Percentiles rank a stretch among this genome's conserved stretches.
These are phyloP conservation scores for Tetramorium alpestre DNA, from an alignment of 1,140 invertebrate species.

Conservation along the genomic window DNA sequence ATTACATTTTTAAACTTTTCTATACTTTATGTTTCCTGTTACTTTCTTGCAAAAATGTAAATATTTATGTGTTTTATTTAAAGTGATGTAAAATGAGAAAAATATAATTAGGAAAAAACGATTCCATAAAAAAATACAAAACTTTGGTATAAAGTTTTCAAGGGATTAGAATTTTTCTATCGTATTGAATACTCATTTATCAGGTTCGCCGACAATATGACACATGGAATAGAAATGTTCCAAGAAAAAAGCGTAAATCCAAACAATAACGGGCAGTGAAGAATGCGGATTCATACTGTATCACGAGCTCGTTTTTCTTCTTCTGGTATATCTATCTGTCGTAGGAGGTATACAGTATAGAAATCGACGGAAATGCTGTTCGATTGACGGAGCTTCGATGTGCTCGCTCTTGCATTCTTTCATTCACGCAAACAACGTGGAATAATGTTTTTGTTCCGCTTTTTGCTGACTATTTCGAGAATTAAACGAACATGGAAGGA, in stretches of 20 bases:
- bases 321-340: neutral
- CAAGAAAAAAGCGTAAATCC: slow-evolving; percentile 25
- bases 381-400: slow-evolving; percentile 1
- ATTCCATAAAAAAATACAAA: neutral
- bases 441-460: slow-evolving; percentile 15
- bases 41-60: neutral
- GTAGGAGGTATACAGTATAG: neutral
- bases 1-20: neutral
- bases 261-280: slow-evolving; percentile 5
- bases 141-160: neutral
- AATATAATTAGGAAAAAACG: neutral
- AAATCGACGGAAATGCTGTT: slow-evolving; percentile 20
- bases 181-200: slow-evolving; percentile 28
- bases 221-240: slow-evolving; percentile 1
- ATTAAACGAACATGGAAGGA: neutral
- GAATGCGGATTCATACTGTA: neutral
- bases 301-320: slow-evolving; percentile 15
- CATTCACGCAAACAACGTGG: neutral
- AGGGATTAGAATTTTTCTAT: neutral
- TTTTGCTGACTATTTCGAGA: neutral
- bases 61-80: neutral
- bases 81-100: neutral
- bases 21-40: neutral
- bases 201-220: slow-evolving; percentile 33
- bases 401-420: neutral